Evolutionary conservation across 2,888 invertebrate species (phyloP).

Genomic region (Zygogramma bicolorata): DNA sequence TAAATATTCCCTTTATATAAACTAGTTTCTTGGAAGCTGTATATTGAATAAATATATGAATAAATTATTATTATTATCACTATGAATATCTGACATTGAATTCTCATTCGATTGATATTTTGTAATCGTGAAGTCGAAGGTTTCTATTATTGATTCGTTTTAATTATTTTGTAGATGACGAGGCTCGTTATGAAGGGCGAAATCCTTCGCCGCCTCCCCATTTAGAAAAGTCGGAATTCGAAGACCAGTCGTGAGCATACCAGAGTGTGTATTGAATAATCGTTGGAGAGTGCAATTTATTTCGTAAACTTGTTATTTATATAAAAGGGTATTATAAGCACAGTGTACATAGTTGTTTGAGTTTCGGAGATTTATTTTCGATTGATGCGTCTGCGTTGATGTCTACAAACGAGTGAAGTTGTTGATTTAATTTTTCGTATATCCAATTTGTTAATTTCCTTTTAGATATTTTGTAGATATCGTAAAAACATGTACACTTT

Average conservation of each 20-base stretch:
- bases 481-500: conserved; percentile 51
- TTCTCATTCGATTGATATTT: too few species aligned
- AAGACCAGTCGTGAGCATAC: conserved; percentile 42
- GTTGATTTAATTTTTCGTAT: conserved; percentile 49
- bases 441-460: conserved; percentile 38
- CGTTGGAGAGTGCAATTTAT: conserved; percentile 53
- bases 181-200: conserved; percentile 65
- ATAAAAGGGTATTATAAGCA: conserved; percentile 38
- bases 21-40: too few species aligned
- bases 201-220: conserved; percentile 66
- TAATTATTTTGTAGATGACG: conserved; percentile 60
- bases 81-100: too few species aligned
- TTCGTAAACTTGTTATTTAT: conserved; percentile 34
- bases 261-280: conserved; percentile 50
- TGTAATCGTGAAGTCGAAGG: too few species aligned
- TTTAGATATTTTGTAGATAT: conserved; percentile 48
- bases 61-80: too few species aligned
- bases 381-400: conserved; percentile 40
- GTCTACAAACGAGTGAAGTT: conserved; percentile 47
- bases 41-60: too few species aligned
- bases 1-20: too few species aligned
- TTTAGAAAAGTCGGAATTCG: conserved; percentile 48
- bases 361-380: conserved; percentile 55
- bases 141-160: too few species aligned
- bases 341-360: conserved; percentile 59